Evolutionary conservation across 2,888 invertebrate species (phyloP).

Genomic region (Hanleya hanleyi): DNA sequence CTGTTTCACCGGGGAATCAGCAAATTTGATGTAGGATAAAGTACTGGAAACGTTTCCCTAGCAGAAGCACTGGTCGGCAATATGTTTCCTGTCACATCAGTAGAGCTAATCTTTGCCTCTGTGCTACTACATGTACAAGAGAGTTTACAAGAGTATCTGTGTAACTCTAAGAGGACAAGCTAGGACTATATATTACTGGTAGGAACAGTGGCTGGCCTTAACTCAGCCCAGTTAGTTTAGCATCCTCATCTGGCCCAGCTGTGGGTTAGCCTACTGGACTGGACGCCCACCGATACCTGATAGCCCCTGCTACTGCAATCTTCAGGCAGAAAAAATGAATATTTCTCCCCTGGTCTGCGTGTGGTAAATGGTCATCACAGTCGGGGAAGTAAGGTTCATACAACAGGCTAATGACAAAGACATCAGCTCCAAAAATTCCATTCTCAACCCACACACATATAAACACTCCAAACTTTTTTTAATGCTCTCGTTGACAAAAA

Average conservation of each 20-base stretch:
- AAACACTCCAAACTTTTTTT: no score
- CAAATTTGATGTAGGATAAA: neutral
- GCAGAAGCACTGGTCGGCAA: neutral
- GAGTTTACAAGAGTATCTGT: no score
- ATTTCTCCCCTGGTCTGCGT: no score
- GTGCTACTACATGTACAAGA: no score
- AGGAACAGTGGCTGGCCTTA: no score
- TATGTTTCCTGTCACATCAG: neutral
- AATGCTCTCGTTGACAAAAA: no score
- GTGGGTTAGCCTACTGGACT: neutral
- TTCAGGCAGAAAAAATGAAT: neutral
- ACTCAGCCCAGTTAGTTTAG: no score
- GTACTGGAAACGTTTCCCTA: neutral
- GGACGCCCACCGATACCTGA: neutral
- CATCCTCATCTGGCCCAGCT: no score
- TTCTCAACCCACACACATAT: no score
- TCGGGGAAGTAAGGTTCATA: neutral
- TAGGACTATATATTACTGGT: no score
- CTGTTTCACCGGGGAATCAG: neutral
- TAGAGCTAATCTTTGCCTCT: neutral
- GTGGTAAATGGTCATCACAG: constrained; percentile 5
- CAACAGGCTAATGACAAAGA: constrained; percentile 1
- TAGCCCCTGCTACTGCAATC: neutral
- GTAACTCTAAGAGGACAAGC: no score
- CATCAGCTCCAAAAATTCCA: neutral